Conservation (phyloP, 2,797 vertebrate species). For the Myripristis murdjan region DNA sequence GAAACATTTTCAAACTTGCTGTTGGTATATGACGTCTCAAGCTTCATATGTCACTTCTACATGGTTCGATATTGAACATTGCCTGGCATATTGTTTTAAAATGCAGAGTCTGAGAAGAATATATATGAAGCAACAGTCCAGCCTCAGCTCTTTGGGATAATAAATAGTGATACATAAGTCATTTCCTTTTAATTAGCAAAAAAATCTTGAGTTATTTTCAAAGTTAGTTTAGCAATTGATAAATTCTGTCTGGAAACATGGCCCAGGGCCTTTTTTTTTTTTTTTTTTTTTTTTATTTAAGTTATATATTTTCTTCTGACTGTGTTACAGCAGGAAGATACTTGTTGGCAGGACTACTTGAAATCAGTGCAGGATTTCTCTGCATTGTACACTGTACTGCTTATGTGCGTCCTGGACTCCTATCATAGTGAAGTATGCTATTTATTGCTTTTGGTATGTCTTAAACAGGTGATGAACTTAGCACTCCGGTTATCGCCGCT, state of each 20-base stretch:
- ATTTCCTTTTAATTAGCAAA: not conserved
- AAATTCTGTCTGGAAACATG: not conserved
- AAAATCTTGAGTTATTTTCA: not conserved
- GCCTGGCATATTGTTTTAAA: too few relatives aligned
- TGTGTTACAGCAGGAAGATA: not conserved
- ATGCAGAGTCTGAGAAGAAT: too few relatives aligned
- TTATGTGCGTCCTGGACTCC: constrained; percentile 27
- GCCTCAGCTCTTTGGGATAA: not conserved
- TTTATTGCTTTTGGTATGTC: not conserved
- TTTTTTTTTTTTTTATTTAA: too few relatives aligned
- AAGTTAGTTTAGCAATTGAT: not conserved
- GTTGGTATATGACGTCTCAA: too few relatives aligned
- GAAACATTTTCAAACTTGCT: too few relatives aligned
- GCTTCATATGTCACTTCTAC: too few relatives aligned
- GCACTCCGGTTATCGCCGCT: constrained; percentile 35
- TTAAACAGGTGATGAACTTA: constrained; percentile 21
- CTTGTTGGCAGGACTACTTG: not conserved
- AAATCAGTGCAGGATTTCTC: constrained; percentile 1
- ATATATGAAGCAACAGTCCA: not conserved
- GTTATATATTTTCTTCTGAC: not conserved
- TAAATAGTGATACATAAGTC: not conserved
- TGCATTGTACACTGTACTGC: not conserved
- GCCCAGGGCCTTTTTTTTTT: not conserved
- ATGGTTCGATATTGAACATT: too few relatives aligned
- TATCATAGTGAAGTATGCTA: constrained; percentile 8